A percentile compares a stretch with the other conserved stretches of the same genome.
These are phyloP conservation scores for Steinernema scapterisci DNA, from an alignment of 2,888 invertebrate genomes.

Conservation along the genomic window DNA sequence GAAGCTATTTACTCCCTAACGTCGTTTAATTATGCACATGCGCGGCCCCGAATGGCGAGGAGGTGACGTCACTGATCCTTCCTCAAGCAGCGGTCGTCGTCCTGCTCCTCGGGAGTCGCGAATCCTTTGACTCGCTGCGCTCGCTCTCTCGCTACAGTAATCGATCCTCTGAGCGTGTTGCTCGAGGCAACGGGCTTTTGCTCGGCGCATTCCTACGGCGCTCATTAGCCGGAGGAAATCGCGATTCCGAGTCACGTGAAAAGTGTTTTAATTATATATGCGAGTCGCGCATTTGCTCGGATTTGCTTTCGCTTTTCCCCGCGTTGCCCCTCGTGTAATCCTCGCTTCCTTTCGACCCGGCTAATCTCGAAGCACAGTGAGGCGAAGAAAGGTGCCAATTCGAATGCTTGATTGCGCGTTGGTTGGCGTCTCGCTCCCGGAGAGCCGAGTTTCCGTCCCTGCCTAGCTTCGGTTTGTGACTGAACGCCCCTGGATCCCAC, in stretches of 20 bases:
- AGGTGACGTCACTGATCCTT: constrained; percentile 28
- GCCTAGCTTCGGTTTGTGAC: not conserved
- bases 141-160: constrained; percentile 18
- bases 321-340: not conserved
- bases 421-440: not conserved
- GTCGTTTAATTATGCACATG: constrained; percentile 19
- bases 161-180: constrained; percentile 2
- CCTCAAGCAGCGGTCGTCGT: not conserved
- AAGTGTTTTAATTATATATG: constrained; percentile 26
- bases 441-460: not conserved
- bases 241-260: constrained; percentile 20
- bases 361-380: not conserved
- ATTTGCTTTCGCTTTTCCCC: not conserved
- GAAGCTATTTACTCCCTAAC: constrained; percentile 12
- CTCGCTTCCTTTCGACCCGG: not conserved
- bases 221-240: constrained; percentile 18
- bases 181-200: constrained; percentile 21
- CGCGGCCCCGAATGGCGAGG: not conserved
- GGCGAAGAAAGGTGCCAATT: not conserved
- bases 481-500: too few relatives aligned
- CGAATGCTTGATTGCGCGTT: not conserved
- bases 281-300: constrained; percentile 14
- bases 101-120: not conserved
- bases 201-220: not conserved
- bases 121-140: not conserved